Evolutionary conservation across 2,113 vertebrate species (phyloP).

Genomic region (Bubo scandiacus): DNA sequence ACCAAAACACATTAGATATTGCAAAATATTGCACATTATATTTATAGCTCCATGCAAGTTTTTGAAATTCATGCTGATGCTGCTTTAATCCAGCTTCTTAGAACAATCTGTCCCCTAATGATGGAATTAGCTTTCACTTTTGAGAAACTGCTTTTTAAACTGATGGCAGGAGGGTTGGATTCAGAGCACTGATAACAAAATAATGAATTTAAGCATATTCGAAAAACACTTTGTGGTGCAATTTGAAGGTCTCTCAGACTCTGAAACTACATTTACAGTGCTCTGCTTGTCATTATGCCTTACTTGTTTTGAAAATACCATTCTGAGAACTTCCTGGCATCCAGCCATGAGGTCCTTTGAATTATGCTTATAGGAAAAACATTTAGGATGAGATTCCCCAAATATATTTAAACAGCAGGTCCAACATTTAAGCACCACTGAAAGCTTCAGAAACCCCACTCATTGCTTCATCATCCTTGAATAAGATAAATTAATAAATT

Average conservation of each 20-base stretch:
- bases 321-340: not conserved
- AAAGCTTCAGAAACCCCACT: not conserved
- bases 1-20: constrained; percentile 84
- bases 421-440: not conserved
- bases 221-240: constrained; percentile 1
- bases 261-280: not conserved
- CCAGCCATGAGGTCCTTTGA: not conserved
- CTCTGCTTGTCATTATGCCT: not conserved
- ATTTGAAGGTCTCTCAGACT: constrained; percentile 17
- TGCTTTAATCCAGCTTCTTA: constrained; percentile 72
- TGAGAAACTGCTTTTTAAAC: constrained; percentile 60
- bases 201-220: not conserved
- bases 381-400: not conserved
- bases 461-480: not conserved
- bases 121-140: constrained; percentile 71
- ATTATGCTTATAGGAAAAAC: not conserved
- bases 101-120: constrained; percentile 76
- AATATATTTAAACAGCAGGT: not conserved
- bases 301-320: not conserved
- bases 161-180: constrained; percentile 15
- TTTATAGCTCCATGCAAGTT: constrained; percentile 79
- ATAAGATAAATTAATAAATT: not conserved
- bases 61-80: constrained; percentile 81
- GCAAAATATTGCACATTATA: constrained; percentile 84
- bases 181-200: constrained; percentile 30